phyloP scores from a whole-genome alignment of 2,113 vertebrate genomes.

The Heterotis niloticus region DNA sequence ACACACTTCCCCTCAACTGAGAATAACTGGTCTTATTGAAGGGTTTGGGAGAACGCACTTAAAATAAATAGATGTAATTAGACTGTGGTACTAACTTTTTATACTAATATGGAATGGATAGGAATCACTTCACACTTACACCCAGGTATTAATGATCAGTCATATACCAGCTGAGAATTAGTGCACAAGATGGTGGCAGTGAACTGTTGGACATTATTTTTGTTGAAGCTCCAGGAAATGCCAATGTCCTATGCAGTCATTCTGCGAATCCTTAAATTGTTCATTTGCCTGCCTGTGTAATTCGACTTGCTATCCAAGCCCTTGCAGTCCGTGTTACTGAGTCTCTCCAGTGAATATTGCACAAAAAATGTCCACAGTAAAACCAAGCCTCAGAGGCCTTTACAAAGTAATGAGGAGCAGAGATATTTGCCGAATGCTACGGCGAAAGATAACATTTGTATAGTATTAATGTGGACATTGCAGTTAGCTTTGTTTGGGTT shows the following conservation, averaged over 20 bases:
- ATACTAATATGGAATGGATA: slow-evolving; percentile 47
- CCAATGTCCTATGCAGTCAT: neutral
- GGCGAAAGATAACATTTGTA: no score
- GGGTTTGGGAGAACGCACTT: slow-evolving; percentile 37
- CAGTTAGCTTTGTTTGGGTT: no score
- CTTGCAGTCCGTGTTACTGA: neutral
- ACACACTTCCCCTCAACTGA: slow-evolving; percentile 32
- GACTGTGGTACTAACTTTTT: slow-evolving; percentile 51
- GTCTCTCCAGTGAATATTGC: neutral
- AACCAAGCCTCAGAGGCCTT: no score
- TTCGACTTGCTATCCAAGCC: neutral
- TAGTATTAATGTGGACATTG: no score
- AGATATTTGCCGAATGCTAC: no score
- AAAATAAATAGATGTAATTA: slow-evolving; percentile 69
- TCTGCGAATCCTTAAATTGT: no score
- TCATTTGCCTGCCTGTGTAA: neutral
- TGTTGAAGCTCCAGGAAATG: neutral
- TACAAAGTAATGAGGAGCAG: no score
- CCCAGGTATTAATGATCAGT: slow-evolving; percentile 61
- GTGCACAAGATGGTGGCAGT: neutral
- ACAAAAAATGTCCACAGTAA: neutral
- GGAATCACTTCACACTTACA: slow-evolving; percentile 26
- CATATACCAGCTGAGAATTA: slow-evolving; percentile 34
- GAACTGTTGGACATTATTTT: no score
- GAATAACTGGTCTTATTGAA: slow-evolving; percentile 34